These are phyloP conservation scores for Pantherophis alleghaniensis DNA, from an alignment of 2,797 vertebrate species.

Conservation along the genomic window DNA sequence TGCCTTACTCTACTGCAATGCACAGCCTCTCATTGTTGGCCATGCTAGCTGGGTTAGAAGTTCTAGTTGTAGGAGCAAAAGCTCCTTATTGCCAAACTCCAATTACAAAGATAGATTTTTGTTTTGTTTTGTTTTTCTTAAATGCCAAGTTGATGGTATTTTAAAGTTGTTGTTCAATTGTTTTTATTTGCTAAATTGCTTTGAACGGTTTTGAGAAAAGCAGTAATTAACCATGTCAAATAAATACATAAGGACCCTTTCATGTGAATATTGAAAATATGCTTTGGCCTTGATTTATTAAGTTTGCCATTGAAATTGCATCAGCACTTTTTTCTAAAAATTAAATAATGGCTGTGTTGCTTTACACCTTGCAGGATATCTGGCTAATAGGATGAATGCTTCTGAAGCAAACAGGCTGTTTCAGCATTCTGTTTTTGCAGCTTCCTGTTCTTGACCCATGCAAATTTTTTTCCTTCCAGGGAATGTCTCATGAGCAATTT, in stretches of 20 bases:
- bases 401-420: not conserved
- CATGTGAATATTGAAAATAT: conserved; percentile 25
- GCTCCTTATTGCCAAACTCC: not conserved
- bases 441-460: conserved; percentile 29
- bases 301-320: conserved; percentile 17
- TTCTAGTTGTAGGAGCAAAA: not conserved
- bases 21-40: not conserved
- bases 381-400: conserved; percentile 28
- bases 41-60: not conserved
- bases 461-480: not conserved
- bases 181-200: not conserved
- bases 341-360: conserved; percentile 9
- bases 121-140: not conserved
- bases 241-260: not conserved
- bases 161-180: not conserved
- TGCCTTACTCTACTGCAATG: not conserved
- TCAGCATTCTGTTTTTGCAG: conserved; percentile 27
- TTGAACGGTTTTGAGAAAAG: not conserved
- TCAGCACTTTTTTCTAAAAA: not conserved
- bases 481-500: conserved; percentile 20
- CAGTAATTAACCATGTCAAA: not conserved
- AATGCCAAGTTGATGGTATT: not conserved
- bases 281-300: conserved; percentile 29
- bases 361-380: conserved; percentile 36
- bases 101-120: not conserved